A percentile compares a stretch with the other conserved stretches of the same genome.
phyloP scores from a whole-genome alignment of 2,797 vertebrate species.

The Rhabdophis nuchalis region DNA sequence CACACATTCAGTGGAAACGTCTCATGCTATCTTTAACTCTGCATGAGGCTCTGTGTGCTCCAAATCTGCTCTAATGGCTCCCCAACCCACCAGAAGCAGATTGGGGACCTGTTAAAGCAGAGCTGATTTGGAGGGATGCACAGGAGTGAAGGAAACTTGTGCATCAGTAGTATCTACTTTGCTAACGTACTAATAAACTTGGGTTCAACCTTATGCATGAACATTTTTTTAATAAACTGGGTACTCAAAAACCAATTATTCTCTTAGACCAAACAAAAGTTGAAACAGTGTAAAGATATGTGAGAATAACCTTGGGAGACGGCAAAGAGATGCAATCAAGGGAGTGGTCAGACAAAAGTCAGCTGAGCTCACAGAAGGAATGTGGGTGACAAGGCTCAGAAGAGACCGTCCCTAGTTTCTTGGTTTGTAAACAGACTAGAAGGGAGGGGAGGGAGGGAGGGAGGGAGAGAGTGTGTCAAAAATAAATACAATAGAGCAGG shows the following conservation, averaged over 20 bases:
- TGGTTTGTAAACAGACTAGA: not conserved
- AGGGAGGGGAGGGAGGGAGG: no score
- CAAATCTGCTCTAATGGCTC: not conserved
- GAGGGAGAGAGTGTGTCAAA: not conserved
- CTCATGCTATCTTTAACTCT: not conserved
- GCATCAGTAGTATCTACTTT: not conserved
- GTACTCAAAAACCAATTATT: not conserved
- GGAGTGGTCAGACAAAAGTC: not conserved
- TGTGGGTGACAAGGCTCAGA: not conserved
- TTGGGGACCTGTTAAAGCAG: not conserved
- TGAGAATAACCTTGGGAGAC: not conserved
- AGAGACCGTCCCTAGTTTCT: not conserved
- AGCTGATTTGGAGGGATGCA: not conserved
- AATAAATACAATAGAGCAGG: not conserved
- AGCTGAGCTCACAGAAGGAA: not conserved
- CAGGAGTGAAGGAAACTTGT: not conserved
- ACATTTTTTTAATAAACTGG: not conserved
- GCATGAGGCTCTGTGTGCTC: not conserved
- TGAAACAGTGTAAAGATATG: not conserved
- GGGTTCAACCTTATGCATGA: not conserved
- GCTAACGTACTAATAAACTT: not conserved
- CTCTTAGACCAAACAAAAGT: not conserved
- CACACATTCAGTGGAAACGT: not conserved
- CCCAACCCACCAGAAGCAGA: not conserved
- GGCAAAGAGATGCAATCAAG: not conserved